Evolutionary conservation across 2,888 invertebrate species (phyloP).

Genomic region (Neuroscelio doddi): DNA sequence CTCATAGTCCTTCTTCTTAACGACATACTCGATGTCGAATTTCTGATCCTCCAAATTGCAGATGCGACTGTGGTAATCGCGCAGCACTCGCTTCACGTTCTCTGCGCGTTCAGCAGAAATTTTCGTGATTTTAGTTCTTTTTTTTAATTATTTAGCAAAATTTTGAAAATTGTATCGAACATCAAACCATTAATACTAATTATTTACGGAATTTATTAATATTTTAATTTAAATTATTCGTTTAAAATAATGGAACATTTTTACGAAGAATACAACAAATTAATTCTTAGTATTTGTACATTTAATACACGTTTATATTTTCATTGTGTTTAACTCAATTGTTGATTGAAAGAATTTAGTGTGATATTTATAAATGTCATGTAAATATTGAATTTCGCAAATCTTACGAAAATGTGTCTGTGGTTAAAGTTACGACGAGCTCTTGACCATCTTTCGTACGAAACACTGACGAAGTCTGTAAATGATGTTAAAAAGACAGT

Average conservation of each 20-base stretch:
- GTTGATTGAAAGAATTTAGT: too few species aligned
- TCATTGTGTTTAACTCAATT: too few species aligned
- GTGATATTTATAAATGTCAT: too few species aligned
- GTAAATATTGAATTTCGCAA: not conserved
- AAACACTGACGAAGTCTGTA: not conserved
- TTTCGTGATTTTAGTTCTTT: constrained; percentile 24
- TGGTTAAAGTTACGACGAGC: not conserved
- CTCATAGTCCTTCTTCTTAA: constrained; percentile 99
- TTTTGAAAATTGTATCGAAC: not conserved
- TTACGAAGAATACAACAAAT: too few species aligned
- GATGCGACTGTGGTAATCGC: constrained; percentile 92
- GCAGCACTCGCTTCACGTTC: constrained; percentile 82
- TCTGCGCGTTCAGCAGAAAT: constrained; percentile 75
- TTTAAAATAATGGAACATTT: too few species aligned
- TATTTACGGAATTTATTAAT: too few species aligned
- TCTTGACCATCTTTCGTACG: constrained; percentile 13
- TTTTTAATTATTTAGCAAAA: not conserved
- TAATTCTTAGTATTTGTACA: too few species aligned
- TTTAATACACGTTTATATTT: too few species aligned
- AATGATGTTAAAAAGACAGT: constrained; percentile 57
- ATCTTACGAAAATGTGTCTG: not conserved
- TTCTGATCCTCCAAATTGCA: constrained; percentile 92
- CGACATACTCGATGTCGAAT: constrained; percentile 98
- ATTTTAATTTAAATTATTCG: too few species aligned
- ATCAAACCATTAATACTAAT: too few species aligned